Conservation (phyloP, 2,888 invertebrate genomes). For the Drosophila monieri region DNA sequence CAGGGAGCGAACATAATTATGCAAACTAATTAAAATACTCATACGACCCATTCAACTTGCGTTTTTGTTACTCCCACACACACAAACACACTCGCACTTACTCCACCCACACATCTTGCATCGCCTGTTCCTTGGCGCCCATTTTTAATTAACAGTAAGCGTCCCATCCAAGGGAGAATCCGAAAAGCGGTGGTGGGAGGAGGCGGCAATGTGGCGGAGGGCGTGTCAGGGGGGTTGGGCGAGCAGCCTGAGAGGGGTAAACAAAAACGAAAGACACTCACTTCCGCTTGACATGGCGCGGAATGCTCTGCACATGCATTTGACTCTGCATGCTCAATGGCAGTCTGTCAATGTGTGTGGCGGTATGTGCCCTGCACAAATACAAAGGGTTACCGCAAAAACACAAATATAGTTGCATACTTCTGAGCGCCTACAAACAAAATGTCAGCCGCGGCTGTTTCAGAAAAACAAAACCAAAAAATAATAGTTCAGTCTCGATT, state of each 20-base stretch:
- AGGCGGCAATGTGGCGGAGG: neutral
- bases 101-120: conserved; percentile 7
- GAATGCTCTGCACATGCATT: conserved; percentile 73
- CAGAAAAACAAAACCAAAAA: conserved; percentile 10
- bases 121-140: conserved; percentile 62
- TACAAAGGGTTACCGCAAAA: conserved; percentile 73
- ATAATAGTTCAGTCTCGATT: neutral
- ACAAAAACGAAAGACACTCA: conserved; percentile 79
- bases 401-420: conserved; percentile 75
- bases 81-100: neutral
- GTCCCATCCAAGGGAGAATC: conserved; percentile 57
- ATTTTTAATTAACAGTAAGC: conserved; percentile 79
- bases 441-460: conserved; percentile 49
- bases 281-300: conserved; percentile 78
- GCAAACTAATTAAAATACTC: conserved; percentile 80
- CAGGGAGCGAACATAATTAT: conserved; percentile 70
- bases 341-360: conserved; percentile 24
- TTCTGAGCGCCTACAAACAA: conserved; percentile 71
- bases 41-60: conserved; percentile 66
- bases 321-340: conserved; percentile 57
- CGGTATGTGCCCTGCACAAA: conserved; percentile 59
- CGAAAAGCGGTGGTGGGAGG: conserved; percentile 7
- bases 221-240: conserved; percentile 5
- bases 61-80: conserved; percentile 31
- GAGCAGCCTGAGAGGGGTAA: conserved; percentile 56